Base-by-base conservation (phyloP, 2,888 invertebrate species). In the Eugnorisma glareosa region DNA sequence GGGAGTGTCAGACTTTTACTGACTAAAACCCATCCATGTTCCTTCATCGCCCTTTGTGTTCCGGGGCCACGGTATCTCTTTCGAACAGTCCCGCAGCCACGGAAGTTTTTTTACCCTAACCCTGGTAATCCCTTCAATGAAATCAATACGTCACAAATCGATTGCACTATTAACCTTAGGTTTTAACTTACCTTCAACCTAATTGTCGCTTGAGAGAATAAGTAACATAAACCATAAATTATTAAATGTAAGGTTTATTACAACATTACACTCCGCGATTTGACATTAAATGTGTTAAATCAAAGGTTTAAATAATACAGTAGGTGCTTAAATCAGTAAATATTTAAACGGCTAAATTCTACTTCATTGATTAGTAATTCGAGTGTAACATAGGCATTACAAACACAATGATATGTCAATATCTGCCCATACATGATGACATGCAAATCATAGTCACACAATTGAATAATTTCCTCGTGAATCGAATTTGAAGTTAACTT, bases 361-460 rank as follows among this genome's bases (percentile, higher is more conserved):
- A 37, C 21, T 75, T 6, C 31, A 75, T 63, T 5, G 15, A 63
- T n/a, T 75, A 51, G 31, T 31, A 75, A 75, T 51, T 40, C 40
- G 2, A 43, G 31, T 63, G 61, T 31, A 43, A 63, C 48, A 40
- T 31, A 31, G 8, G 59, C 18, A 48, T 61, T 31, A 31, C 48
- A 74, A 61, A 31, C 24, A 45, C 15, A 48, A n/a, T 31, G 24
- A 24, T 51, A 24, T 48, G 24, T 24, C 31, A 40, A 75, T 37
- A 8, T 31, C 18, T 48, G 37, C 28, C 13, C n/a, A 57, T 73
- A 24, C 31, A 54, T 37, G 37, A 73, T 48, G 28, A 6, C 28
- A 48, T 48, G 69, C 28, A 51, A 69, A 69, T 31, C 21, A 43
- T 67, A 6, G 45, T 68, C 40, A 37, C 24, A 69, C 45, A 68